Evolutionary conservation across 2,888 invertebrate genomes (phyloP).

Genomic region (Eilema depressum): DNA sequence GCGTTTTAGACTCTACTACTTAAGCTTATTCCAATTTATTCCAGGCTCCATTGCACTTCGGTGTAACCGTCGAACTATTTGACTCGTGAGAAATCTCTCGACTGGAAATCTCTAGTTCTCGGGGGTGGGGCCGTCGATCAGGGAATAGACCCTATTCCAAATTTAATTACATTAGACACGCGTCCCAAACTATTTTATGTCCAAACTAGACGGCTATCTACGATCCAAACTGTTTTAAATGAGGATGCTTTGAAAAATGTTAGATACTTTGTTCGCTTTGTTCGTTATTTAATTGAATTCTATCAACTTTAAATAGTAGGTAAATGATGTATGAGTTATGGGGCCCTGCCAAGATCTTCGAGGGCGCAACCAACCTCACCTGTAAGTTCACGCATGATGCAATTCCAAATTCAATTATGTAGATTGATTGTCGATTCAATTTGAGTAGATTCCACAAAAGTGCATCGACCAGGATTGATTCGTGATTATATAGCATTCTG

Average conservation of each 20-base stretch:
- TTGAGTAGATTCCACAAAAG: too few relatives aligned
- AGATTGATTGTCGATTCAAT: too few relatives aligned
- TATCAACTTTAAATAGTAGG: not conserved
- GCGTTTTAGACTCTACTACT: too few relatives aligned
- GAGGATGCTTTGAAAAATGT: not conserved
- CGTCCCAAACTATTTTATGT: slow-evolving; percentile 37
- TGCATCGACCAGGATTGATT: too few relatives aligned
- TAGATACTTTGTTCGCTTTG: too few relatives aligned
- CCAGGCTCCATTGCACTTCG: slow-evolving; percentile 10
- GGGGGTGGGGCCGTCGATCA: slow-evolving; percentile 18
- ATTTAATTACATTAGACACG: slow-evolving; percentile 45
- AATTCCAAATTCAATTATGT: too few relatives aligned
- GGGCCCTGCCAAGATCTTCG: too few relatives aligned
- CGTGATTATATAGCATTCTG: too few relatives aligned
- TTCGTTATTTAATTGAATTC: not conserved
- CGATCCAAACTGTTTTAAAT: slow-evolving; percentile 29
- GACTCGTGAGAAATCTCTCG: slow-evolving; percentile 41
- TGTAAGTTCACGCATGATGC: too few relatives aligned
- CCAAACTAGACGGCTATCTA: slow-evolving; percentile 17
- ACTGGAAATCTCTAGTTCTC: slow-evolving; percentile 21
- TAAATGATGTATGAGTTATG: not conserved
- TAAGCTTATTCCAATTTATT: not conserved
- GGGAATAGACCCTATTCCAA: slow-evolving; percentile 38
- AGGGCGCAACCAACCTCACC: too few relatives aligned
- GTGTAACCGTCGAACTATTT: slow-evolving; percentile 34